phyloP scores from a whole-genome alignment of 1,140 invertebrate genomes.

The Ctenoplectra terminalis region DNA sequence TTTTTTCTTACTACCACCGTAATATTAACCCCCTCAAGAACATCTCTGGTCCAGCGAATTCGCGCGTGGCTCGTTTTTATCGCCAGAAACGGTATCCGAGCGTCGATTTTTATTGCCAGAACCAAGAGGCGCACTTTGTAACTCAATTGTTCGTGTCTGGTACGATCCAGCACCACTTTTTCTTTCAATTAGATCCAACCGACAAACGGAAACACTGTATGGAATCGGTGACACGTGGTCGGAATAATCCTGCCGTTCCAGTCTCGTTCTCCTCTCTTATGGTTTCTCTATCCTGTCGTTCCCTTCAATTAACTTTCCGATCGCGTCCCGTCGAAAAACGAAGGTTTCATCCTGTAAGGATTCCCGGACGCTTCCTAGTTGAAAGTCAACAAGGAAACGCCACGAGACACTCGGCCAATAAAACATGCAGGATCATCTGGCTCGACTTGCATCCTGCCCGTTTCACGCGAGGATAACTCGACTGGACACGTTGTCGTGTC shows the following conservation, averaged over 20 bases:
- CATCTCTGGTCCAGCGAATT: too few species aligned
- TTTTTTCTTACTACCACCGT: too few species aligned
- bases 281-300: slow-evolving; percentile 36
- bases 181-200: not conserved
- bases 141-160: not conserved
- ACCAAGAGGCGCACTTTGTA: not conserved
- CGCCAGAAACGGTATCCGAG: too few species aligned
- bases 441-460: not conserved
- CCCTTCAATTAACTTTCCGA: slow-evolving; percentile 56
- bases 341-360: slow-evolving; percentile 32
- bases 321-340: not conserved
- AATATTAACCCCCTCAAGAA: too few species aligned
- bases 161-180: not conserved
- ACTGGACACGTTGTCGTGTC: not conserved
- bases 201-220: not conserved
- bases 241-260: not conserved
- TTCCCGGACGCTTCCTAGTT: not conserved
- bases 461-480: not conserved
- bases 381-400: slow-evolving; percentile 28
- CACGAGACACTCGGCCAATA: slow-evolving; percentile 23
- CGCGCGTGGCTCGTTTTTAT: too few species aligned
- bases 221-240: slow-evolving; percentile 21
- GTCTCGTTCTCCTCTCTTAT: not conserved
- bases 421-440: slow-evolving; percentile 33
- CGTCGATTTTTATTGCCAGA: not conserved